Percentiles rank a stretch among this genome's conserved stretches.
Evolutionary conservation across 30 jellyfish, hydroid and myxozoan species (phyloP).

Genomic region (Sanderia malayensis): DNA sequence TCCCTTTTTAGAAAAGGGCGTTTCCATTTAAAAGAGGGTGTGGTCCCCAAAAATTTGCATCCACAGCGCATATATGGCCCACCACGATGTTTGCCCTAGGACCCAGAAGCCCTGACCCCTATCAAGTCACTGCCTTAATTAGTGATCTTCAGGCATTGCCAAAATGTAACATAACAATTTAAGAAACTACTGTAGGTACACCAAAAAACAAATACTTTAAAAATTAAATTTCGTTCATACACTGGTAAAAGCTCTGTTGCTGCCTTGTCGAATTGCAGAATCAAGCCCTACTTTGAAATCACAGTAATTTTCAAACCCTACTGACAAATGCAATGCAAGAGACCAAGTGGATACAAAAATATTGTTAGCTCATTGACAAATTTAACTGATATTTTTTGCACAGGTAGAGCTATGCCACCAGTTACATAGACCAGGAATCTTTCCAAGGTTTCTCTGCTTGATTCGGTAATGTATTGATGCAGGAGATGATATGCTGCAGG

Average conservation of each 20-base stretch:
- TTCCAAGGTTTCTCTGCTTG: slow-evolving; percentile 16
- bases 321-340: slow-evolving; percentile 1
- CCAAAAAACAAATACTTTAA: not conserved
- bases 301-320: not conserved
- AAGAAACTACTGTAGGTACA: not conserved
- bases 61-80: too few relatives aligned
- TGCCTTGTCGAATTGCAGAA: not conserved
- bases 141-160: not conserved
- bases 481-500: slow-evolving; percentile 8
- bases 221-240: not conserved
- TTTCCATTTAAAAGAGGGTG: too few relatives aligned
- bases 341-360: slow-evolving; percentile 9
- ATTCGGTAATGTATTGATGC: slow-evolving; percentile 5
- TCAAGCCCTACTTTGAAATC: slow-evolving; percentile 1
- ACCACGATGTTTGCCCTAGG: too few relatives aligned
- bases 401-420: slow-evolving; percentile 18
- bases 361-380: slow-evolving; percentile 9
- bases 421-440: slow-evolving; percentile 13
- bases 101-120: too few relatives aligned
- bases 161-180: not conserved
- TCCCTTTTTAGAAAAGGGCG: too few relatives aligned
- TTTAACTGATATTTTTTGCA: not conserved
- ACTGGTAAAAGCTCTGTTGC: not conserved
- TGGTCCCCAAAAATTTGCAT: too few relatives aligned
- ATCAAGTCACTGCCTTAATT: too few relatives aligned